Evolutionary conservation across 2,113 vertebrate genomes (phyloP).

Genomic region (Athene noctua): DNA sequence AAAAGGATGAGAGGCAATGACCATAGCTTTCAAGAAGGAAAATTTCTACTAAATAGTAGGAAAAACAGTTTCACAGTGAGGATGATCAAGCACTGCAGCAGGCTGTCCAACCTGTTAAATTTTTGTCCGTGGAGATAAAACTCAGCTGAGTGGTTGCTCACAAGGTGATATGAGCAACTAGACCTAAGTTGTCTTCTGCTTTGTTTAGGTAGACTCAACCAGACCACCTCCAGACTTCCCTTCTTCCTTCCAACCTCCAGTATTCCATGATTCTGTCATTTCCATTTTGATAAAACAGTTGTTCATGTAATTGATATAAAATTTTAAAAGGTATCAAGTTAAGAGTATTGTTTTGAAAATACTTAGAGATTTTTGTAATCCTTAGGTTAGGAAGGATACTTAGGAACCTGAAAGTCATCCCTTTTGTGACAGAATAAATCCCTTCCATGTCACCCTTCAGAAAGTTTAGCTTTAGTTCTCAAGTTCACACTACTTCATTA

Average conservation of each 20-base stretch:
- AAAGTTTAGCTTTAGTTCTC: neutral
- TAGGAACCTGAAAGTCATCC: neutral
- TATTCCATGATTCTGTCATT: neutral
- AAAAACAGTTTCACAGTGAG: neutral
- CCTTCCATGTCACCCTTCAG: neutral
- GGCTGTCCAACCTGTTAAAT: rapidly evolving
- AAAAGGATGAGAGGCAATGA: neutral
- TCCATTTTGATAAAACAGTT: neutral
- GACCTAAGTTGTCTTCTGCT: neutral
- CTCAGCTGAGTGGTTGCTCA: neutral
- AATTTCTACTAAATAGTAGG: neutral
- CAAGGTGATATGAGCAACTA: neutral
- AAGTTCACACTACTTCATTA: neutral
- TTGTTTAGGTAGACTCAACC: neutral
- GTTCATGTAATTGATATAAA: neutral
- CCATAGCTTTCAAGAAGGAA: neutral
- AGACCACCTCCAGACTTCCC: neutral
- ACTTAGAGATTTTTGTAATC: neutral
- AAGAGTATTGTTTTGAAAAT: neutral
- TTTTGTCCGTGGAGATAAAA: neutral
- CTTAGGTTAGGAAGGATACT: neutral
- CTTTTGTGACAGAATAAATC: neutral
- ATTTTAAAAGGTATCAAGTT: neutral
- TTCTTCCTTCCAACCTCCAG: neutral
- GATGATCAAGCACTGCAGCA: neutral